Evolutionary conservation across 30 jellyfish, hydroid and myxozoan genomes (phyloP), one percentile per base, ranked within the genome.

Genomic region (Catostylus mosaicus): DNA sequence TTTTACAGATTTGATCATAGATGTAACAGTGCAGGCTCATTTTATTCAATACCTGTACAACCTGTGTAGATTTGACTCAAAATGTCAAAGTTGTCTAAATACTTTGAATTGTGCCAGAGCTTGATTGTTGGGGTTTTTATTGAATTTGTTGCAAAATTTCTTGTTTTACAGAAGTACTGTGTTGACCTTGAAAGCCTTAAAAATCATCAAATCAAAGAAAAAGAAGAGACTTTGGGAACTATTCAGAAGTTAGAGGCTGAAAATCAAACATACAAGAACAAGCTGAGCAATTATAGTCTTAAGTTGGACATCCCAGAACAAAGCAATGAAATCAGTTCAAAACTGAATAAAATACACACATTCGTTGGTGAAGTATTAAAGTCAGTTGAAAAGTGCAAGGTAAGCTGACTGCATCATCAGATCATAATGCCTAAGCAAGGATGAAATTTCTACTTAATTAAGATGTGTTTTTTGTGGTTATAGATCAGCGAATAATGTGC

Each of bases 131-230:
- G n/a, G n/a, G n/a, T n/a, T n/a, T n/a, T n/a, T n/a, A n/a, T n/a
- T n/a, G n/a, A n/a, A n/a, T n/a, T n/a, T n/a, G n/a, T n/a, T n/a
- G n/a, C n/a, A n/a, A n/a, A n/a, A n/a, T 64, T 22, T 19, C 14
- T 45, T 46, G 5, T 46, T 35, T 79, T 30, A 54, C 27, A 80
- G 90, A 32, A 37, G 18, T 80, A 80, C 67, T 80, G 84, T 54
- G 56, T 26, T 51, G 90, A 80, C 64, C 84, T 80, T 26, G 90
- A 64, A 33, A 35, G 20, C 2, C 59, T 80, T 6, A 72, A 43
- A 50, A 67, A 52, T 9, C 67, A 30, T 5, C 65, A 47, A 0
- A 66, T 63, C 19, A 37, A 29, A 11, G 90, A 66, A 45, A 66
- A 80, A 30, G 52, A 66, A 10, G 68, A 54, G 33, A 67, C 67